Conservation (phyloP, 92 coral and sea anemone species). For the Heliopora coerulea region DNA sequence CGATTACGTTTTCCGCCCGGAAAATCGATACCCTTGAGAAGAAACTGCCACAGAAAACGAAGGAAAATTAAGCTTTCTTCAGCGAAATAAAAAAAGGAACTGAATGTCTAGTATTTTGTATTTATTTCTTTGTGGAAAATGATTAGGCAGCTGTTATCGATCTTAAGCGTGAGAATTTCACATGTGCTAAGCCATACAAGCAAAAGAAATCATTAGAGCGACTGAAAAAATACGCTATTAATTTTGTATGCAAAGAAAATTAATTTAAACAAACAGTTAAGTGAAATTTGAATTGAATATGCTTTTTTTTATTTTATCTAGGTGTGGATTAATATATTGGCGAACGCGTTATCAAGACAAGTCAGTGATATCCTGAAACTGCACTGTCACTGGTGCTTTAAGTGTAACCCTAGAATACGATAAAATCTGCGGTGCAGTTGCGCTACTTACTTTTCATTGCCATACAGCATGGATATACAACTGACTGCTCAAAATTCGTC, state of each 20-base stretch:
- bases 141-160: slow-evolving; percentile 20
- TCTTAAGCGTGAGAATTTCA: slow-evolving; percentile 36
- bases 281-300: slow-evolving; percentile 33
- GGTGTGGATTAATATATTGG: neutral
- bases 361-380: no score
- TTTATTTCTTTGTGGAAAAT: slow-evolving; percentile 7
- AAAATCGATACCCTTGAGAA: no score
- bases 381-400: no score
- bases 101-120: neutral
- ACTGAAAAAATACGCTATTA: slow-evolving; percentile 7
- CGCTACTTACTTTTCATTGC: no score
- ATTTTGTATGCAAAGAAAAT: slow-evolving; percentile 19
- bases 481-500: no score
- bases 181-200: slow-evolving; percentile 16
- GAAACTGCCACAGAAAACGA: neutral
- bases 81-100: neutral
- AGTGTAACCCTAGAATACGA: no score
- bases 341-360: neutral
- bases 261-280: slow-evolving; percentile 27
- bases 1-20: no score
- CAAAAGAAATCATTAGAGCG: slow-evolving; percentile 6
- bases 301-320: neutral
- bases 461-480: no score
- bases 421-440: no score
- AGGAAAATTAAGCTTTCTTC: slow-evolving; percentile 5